Base-by-base conservation (phyloP, 2,113 vertebrate species). In the Macquaria ambigua region DNA sequence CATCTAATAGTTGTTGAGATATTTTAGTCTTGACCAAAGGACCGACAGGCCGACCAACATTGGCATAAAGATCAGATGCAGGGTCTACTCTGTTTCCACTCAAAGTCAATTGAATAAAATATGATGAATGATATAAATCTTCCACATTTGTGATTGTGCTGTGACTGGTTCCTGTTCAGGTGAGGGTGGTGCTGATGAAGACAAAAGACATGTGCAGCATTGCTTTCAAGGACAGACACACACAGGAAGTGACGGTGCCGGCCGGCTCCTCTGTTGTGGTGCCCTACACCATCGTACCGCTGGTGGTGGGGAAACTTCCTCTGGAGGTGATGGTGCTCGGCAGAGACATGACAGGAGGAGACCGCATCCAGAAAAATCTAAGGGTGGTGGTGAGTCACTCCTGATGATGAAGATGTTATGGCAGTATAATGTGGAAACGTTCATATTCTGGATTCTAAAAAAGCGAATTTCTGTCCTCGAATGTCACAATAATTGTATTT, bases 201-300 rank as follows among this genome's bases (percentile, higher is more conserved):
- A 96, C 96, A 1, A 91, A 94, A 6, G 62, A 86, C 0, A 90
- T 97, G 15, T 97, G 96, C 92, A 96, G 96, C 3, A 41, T 94
- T 0, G 96, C 96, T 0, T 96, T 93, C 39, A 93, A 87, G 1
- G 86, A 82, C 3, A 83, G 89, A 4, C 90, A 92, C 86, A 94
- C 77, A 7, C 95, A 94, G 92, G 83, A 92, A 58, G 77, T 96
- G 31, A 63, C 3, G 0, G 14, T 96, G 37, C 31, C 75, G 1
- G 89, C 92, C 0, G 55, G 66, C 10, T 94, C 95, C 0, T 95
- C 96, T 0, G 61, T 90, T 12, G 91, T 39, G 4, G 90, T 97
- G 80, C 83, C 89, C 0, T 96, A 95, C 74, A 94, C 94, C 48
- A 71, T 97, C 1, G 86, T 97, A 0, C 96, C 96, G 0, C 91